Evolutionary conservation across 2,113 vertebrate species (phyloP), one percentile per base, ranked within the genome.

Genomic region (Xenotilapia flavipinnis): DNA sequence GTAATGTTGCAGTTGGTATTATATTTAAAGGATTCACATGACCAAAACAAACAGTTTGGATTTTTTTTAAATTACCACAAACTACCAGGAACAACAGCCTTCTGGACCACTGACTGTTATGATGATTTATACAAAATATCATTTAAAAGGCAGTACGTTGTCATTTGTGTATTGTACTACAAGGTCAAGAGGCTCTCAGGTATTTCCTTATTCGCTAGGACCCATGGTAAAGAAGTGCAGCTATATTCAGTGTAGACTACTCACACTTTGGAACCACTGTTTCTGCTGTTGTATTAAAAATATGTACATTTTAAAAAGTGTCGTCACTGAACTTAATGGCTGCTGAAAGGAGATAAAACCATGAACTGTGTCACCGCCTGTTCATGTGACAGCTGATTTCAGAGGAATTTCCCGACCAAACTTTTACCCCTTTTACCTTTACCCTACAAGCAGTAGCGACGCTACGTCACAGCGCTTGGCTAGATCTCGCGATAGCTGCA

Each of bases 401-500:
- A 81, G 3, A 80, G 82, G 82, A 92, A 91, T 87, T 91, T 56
- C 93, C 91, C 90, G 17, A 7, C 6, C 65, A 5, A 87, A 91
- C 85, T 51, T 82, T 81, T 28, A 49, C 12, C 80, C 28, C n/a
- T 42, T 79, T 88, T 23, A 94, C 93, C 94, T 95, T 95, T 95
- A 80, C 7, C 89, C 95, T 15, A 93, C 23, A 89, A 68, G 17
- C 10, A 1, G 7, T 8, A 21, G 15, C 1, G 45, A 9, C 36
- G 8, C 15, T 31, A 84, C 95, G 90, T 94, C 92, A 92, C 0
- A 1, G 14, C 6, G 5, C 2, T 1, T 54, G 42, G 10, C 53
- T 2, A 86, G 13, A 23, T 93, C 91, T 95, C 95, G 95, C 94
- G 95, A 95, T 90, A 93, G n/a, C 23, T 45, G 1, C 1, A 3